Percentiles rank a stretch among this genome's conserved stretches.
Evolutionary conservation across 1,140 invertebrate genomes (phyloP).

Genomic region (Philopotamus ludificatus): DNA sequence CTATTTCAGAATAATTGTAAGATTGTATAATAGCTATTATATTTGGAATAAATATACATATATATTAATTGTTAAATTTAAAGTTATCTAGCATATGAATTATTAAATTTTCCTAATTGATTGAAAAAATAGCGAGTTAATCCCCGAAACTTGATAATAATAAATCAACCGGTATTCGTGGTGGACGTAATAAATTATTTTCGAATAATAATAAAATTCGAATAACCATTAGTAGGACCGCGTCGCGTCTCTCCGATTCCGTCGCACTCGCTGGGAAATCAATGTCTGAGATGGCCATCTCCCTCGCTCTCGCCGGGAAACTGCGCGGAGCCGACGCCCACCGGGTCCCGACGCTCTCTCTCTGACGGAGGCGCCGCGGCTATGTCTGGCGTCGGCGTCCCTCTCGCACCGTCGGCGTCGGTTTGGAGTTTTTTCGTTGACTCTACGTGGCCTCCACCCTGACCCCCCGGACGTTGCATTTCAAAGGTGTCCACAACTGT

Average conservation of each 20-base stretch:
- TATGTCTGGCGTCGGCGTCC: constrained; percentile 8
- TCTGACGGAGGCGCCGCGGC: background rate
- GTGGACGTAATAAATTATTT: no score
- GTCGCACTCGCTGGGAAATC: background rate
- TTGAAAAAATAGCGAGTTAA: no score
- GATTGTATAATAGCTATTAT: no score
- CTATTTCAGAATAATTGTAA: no score
- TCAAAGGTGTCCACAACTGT: background rate
- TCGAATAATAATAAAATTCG: no score
- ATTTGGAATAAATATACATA: no score
- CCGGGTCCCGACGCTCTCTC: background rate
- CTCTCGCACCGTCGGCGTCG: background rate
- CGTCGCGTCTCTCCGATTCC: background rate
- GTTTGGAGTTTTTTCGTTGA: background rate
- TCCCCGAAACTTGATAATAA: no score
- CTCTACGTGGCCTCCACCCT: background rate
- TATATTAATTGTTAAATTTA: no score
- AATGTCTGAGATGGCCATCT: background rate
- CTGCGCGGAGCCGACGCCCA: background rate
- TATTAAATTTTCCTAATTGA: no score
- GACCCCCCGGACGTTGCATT: background rate
- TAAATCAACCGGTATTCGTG: no score
- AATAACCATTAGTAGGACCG: background rate
- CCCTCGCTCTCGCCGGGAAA: background rate
- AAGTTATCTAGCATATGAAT: no score